These are phyloP conservation scores for Anastrepha obliqua DNA, from an alignment of 1,140 invertebrate species.

Conservation along the genomic window DNA sequence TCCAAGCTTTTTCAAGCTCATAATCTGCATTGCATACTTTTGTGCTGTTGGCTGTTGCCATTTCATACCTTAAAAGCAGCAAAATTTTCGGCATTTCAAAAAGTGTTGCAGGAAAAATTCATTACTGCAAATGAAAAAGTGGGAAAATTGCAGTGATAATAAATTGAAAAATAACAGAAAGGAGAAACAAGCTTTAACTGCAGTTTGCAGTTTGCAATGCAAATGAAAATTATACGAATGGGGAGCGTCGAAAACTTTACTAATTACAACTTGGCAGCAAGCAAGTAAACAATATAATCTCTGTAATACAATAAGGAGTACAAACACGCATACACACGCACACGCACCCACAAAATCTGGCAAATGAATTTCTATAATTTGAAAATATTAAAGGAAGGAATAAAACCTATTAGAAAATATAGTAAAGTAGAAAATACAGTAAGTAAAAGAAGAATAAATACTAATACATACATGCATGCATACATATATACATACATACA, in stretches of 20 bases:
- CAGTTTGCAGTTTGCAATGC: not conserved
- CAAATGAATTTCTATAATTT: not conserved
- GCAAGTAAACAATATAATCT: constrained; percentile 41
- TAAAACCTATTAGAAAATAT: not conserved
- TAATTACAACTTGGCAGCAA: constrained; percentile 37
- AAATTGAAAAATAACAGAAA: constrained; percentile 14
- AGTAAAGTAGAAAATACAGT: not conserved
- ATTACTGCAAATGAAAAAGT: not conserved
- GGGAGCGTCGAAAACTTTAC: constrained; percentile 25
- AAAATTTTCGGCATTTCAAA: constrained; percentile 3
- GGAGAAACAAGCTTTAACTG: not conserved
- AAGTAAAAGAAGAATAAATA: not conserved
- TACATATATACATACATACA: not conserved
- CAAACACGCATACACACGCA: not conserved
- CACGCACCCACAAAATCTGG: not conserved
- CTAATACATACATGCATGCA: not conserved
- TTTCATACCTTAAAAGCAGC: not conserved
- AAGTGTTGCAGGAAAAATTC: constrained; percentile 39
- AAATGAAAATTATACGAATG: constrained; percentile 34
- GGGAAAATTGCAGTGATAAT: not conserved
- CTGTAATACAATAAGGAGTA: not conserved
- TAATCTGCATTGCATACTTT: constrained; percentile 44
- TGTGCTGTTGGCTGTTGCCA: not conserved
- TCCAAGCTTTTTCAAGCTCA: not conserved
- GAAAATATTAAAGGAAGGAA: constrained; percentile 15